Evolutionary conservation across 30 jellyfish, hydroid and myxozoan genomes (phyloP).

Genomic region (Pseudorhiza aurosa): DNA sequence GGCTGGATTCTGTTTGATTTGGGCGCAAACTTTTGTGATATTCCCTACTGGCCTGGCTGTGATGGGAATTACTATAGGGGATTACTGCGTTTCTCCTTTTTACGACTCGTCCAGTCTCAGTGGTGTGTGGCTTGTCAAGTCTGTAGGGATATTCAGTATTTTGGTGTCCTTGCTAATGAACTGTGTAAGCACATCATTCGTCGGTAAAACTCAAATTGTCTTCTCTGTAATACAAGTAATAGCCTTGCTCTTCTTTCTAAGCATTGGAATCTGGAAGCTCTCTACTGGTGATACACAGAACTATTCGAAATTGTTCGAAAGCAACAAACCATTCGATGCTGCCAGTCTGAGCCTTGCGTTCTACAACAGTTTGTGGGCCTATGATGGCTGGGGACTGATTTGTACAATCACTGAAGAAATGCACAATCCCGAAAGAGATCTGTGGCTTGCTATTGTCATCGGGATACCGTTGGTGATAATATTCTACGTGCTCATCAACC

Average conservation of each 20-base stretch:
- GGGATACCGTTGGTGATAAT: conserved; percentile 29
- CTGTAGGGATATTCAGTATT: background rate
- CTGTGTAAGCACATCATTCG: conserved; percentile 6
- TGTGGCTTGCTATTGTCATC: conserved; percentile 21
- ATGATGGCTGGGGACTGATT: conserved; percentile 61
- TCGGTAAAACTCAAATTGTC: conserved; percentile 20
- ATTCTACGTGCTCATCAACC: conserved; percentile 8
- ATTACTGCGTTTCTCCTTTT: conserved; percentile 18
- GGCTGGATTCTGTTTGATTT: conserved; percentile 30
- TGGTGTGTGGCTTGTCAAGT: conserved; percentile 30
- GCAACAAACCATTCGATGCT: background rate
- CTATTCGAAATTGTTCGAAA: background rate
- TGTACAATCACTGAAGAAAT: conserved; percentile 36
- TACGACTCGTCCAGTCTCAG: conserved; percentile 2
- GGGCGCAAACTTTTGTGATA: conserved; percentile 29
- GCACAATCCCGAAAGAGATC: conserved; percentile 35
- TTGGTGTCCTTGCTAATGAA: background rate
- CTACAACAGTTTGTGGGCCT: conserved; percentile 29
- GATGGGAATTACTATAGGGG: conserved; percentile 17
- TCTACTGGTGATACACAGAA: conserved; percentile 11
- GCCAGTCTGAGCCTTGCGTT: conserved; percentile 46
- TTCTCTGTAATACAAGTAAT: conserved; percentile 13
- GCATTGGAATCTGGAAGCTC: conserved; percentile 34
- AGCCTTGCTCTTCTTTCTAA: conserved; percentile 7
- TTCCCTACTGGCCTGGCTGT: conserved; percentile 35